Conservation (phyloP, 1,140 invertebrate genomes). For the Adelges cooleyi region DNA sequence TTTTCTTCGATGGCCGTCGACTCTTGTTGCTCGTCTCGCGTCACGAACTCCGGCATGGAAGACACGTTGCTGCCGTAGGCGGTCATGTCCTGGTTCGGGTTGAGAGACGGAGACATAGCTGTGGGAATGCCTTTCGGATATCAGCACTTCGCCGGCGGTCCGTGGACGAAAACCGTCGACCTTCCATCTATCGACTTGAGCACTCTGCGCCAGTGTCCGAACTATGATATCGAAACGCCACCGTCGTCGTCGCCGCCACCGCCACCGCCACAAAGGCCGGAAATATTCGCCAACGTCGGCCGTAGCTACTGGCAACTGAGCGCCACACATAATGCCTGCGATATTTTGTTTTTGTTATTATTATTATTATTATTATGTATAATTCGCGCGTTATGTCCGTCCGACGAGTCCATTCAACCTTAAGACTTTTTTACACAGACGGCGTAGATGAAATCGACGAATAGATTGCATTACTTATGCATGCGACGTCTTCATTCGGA, state of each 20-base stretch:
- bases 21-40: too few relatives aligned
- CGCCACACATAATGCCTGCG: not conserved
- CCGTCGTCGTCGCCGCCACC: too few relatives aligned
- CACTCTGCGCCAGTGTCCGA: not conserved
- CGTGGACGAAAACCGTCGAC: not conserved
- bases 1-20: constrained; percentile 18
- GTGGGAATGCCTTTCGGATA: not conserved
- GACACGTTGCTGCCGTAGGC: not conserved
- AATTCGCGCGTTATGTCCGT: too few relatives aligned
- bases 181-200: too few relatives aligned
- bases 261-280: not conserved
- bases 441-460: too few relatives aligned
- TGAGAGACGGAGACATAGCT: constrained; percentile 1
- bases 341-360: not conserved
- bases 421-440: too few relatives aligned
- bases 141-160: not conserved
- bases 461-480: too few relatives aligned
- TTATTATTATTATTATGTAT: not conserved
- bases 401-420: too few relatives aligned
- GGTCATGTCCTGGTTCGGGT: not conserved
- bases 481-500: too few relatives aligned
- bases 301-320: not conserved
- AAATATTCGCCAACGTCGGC: not conserved
- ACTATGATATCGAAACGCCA: not conserved
- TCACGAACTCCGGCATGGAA: not conserved